These are phyloP conservation scores for Elaphurus davidianus DNA, from an alignment of 2,113 vertebrate genomes.

Conservation along the genomic window DNA sequence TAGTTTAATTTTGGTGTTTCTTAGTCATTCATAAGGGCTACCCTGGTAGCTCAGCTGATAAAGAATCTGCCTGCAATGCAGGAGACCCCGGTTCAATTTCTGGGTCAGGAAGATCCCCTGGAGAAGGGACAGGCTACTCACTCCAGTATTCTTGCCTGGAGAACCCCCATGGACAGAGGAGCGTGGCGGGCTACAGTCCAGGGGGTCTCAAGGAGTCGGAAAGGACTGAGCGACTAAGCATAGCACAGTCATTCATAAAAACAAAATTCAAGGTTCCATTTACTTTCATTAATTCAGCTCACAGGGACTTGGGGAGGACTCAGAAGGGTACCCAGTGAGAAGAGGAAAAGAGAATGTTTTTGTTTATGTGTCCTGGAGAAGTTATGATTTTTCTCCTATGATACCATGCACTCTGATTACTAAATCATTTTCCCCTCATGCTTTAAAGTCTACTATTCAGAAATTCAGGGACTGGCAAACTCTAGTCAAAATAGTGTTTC, in stretches of 20 bases:
- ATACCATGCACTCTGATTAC: background rate
- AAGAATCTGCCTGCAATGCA: background rate
- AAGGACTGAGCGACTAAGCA: background rate
- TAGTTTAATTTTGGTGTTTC: background rate
- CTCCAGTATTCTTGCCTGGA: background rate
- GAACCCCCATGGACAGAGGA: background rate
- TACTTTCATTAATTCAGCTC: background rate
- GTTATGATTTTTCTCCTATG: background rate
- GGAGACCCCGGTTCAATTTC: background rate
- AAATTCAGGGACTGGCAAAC: background rate
- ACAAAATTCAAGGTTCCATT: background rate
- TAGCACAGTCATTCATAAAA: background rate
- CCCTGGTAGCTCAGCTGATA: background rate
- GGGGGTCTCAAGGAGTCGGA: background rate
- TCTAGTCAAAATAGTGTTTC: background rate
- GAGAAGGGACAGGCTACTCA: background rate
- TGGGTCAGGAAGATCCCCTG: background rate
- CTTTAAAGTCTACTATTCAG: background rate
- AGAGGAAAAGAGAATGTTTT: background rate
- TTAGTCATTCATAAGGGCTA: background rate
- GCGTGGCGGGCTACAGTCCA: background rate
- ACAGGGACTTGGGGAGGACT: background rate
- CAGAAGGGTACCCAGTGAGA: background rate
- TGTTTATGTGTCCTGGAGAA: background rate
- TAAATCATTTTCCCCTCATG: background rate